Conservation (phyloP, 2,113 vertebrate genomes). For the Gnathochromis pfefferi region DNA sequence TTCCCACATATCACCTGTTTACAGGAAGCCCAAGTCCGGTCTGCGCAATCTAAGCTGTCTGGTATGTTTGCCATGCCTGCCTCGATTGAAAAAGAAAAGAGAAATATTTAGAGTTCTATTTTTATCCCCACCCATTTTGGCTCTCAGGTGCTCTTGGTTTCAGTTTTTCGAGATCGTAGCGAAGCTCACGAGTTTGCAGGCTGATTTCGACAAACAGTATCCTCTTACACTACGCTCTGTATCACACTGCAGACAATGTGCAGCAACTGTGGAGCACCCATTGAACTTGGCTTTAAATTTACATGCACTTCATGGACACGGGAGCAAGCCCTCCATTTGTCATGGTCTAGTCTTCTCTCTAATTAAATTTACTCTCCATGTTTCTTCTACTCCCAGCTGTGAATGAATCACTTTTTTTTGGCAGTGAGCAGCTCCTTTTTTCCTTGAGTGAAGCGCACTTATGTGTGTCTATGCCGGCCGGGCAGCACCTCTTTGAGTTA, state of each 20-base stretch:
- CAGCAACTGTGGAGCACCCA: background rate
- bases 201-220: background rate
- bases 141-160: constrained; percentile 28
- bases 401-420: constrained; percentile 57
- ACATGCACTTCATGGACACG: background rate
- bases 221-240: background rate
- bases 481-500: constrained; percentile 31
- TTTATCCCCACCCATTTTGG: constrained; percentile 2
- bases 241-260: background rate
- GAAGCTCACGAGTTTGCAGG: background rate
- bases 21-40: constrained; percentile 40
- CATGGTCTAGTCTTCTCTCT: constrained; percentile 36
- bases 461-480: background rate
- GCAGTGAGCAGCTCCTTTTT: constrained; percentile 31
- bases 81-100: background rate
- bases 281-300: background rate
- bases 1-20: constrained; percentile 46
- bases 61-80: background rate
- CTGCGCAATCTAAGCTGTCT: background rate
- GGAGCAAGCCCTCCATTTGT: constrained; percentile 24
- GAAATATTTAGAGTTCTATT: constrained; percentile 44
- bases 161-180: background rate
- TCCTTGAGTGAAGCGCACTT: background rate
- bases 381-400: constrained; percentile 37
- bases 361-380: constrained; percentile 57